Evolutionary conservation across 2,113 vertebrate species (phyloP), one percentile per base, ranked within the genome.

Genomic region (Planiliza haematocheilus): DNA sequence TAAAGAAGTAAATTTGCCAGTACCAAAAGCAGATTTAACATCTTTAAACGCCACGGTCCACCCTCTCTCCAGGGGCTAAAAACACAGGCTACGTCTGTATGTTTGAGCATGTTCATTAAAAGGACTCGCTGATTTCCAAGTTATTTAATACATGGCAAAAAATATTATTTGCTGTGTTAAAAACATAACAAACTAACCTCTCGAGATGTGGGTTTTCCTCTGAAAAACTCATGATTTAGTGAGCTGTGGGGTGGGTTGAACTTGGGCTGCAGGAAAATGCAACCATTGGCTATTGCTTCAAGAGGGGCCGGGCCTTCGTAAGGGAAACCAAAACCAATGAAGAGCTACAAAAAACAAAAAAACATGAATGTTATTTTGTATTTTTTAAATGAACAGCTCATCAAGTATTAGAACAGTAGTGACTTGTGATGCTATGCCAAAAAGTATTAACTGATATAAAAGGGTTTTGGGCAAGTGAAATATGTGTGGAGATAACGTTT

Each of bases 241-340:
- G 98, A 99, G 91, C 96, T 99, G 93, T 96, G 98, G 0, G 97
- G 95, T 0, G 98, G 96, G 42, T 89, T 90, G 90, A 99, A 98
- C 48, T 95, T 95, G 0, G 97, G 95, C 92, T 99, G 97, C 74
- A 99, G 94, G 89, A 98, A 99, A 20, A 98, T 91, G 12, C 98
- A 99, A 34, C 98, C 97, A 1, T 97, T 99, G 89, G 98, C 98
- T 34, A 99, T 96, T 1, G 98, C 97, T 88, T 99, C 97, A 90
- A 99, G 93, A 0, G 98, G 98, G 4, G 98, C 98, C 0, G 98
- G 98, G 18, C 97, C 98, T 93, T 99, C 98, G 0, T 99, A 99
- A 10, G 98, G 98, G 90, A 99, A 99, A 52, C 98, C 98, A 4
- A 99, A 97, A 13, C 98, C 98, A 13, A 99, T 95, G 89, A 99